A percentile compares a stretch with the other conserved stretches of the same genome.
Evolutionary conservation across 2,888 invertebrate species (phyloP).

Genomic region (Hoplodrina ambigua): DNA sequence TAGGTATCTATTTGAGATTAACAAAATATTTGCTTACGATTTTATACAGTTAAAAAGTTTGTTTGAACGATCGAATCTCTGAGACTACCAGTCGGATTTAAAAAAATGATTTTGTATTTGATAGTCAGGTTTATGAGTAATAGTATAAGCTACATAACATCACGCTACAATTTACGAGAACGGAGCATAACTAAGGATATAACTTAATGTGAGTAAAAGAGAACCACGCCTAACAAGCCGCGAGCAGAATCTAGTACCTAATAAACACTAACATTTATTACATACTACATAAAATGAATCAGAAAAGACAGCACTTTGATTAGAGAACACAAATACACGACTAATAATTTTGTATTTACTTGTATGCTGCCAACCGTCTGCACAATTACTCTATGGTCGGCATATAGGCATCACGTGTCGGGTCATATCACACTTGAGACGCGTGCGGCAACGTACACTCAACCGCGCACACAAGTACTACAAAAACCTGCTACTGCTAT

Average conservation of each 20-base stretch:
- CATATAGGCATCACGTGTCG: conserved; percentile 73
- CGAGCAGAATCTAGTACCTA: too few species aligned
- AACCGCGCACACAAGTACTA: conserved; percentile 6
- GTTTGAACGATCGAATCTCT: too few species aligned
- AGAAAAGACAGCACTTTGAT: conserved; percentile 26
- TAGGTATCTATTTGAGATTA: conserved; percentile 8
- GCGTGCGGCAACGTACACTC: conserved; percentile 67
- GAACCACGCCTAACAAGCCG: too few species aligned
- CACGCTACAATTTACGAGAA: too few species aligned
- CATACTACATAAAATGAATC: conserved; percentile 6
- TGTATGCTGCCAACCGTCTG: conserved; percentile 53
- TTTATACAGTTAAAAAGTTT: too few species aligned
- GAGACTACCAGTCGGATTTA: too few species aligned
- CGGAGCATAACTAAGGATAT: too few species aligned
- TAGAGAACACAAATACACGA: conserved; percentile 17
- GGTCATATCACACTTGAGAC: conserved; percentile 72
- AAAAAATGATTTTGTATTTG: too few species aligned
- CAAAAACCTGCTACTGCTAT: conserved; percentile 9
- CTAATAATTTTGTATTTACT: conserved; percentile 30
- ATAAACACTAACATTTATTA: not conserved
- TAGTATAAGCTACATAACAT: too few species aligned
- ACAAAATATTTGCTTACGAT: not conserved
- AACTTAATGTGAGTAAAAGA: too few species aligned
- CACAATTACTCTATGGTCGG: conserved; percentile 66
- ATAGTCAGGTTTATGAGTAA: too few species aligned